Evolutionary conservation across 2,113 vertebrate genomes (phyloP), one percentile per base, ranked within the genome.

Genomic region (Microcebus jonahi): DNA sequence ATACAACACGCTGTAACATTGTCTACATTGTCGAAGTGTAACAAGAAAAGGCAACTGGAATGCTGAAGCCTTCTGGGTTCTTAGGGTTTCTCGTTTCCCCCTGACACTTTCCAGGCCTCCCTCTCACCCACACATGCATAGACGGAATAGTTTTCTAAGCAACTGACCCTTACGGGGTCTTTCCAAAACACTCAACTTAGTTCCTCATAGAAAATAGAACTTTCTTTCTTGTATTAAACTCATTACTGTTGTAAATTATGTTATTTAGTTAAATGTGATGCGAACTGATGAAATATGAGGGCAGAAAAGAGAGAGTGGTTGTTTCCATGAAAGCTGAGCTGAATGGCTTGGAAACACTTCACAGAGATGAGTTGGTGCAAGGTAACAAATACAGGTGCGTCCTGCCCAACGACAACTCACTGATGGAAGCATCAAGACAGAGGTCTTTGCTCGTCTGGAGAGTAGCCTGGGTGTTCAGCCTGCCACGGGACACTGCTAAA

Each of bases 111-210:
- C 63, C 21, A 50, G 68, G 36, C 77, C 21, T 95, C 71, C 77
- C 21, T 95, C 71, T 95, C 59, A 86, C 8, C 70, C 84, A 55
- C 42, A 89, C 4, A 7, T 65, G 36, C 68, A 20, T 61, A 13
- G n/a, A 70, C 48, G 21, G 27, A 88, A 86, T 23, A 34, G 31
- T 36, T 68, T 50, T 94, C 88, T 83, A 39, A 89, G 36, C 36
- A 18, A 34, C 68, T 93, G 75, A 90, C 68, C 61, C 89, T 88
- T 82, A 50, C 23, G 10, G 29, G 57, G 25, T 63, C 14, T 88
- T 91, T 91, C 65, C 39, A 95, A 75, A 80, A 36, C 76, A 91
- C 61, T 88, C 63, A 42, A 68, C 76, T 88, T 67, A 31, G n/a
- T 63, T 83, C 48, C 42, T 93, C 48, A 90, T 7, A 92, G 34